phyloP scores from a whole-genome alignment of 1,140 invertebrate species.

The Lepidurus arcticus region DNA sequence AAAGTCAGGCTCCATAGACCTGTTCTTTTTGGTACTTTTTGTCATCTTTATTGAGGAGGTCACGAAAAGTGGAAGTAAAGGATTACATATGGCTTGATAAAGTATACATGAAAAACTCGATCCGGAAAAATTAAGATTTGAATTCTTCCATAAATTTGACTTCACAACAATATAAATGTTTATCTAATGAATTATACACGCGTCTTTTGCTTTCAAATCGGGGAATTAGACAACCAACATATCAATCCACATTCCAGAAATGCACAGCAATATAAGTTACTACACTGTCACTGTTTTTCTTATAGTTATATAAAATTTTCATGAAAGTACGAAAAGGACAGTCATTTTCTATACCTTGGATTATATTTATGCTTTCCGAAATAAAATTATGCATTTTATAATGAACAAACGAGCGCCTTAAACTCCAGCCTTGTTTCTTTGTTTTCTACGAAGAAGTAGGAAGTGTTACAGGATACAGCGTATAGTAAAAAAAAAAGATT shows the following conservation, averaged over 20 bases:
- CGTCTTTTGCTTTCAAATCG: background rate
- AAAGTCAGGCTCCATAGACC: background rate
- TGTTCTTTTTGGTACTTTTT: background rate
- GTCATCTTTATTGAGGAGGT: constrained; percentile 4
- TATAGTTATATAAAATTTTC: background rate
- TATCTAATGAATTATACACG: background rate
- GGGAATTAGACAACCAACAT: background rate
- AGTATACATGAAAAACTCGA: background rate
- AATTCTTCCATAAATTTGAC: background rate
- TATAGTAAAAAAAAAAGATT: background rate
- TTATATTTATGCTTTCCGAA: background rate
- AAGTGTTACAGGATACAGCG: background rate
- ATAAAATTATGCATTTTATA: background rate
- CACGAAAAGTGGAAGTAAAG: constrained; percentile 4
- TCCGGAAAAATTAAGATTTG: background rate
- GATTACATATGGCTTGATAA: background rate
- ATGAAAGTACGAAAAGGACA: background rate
- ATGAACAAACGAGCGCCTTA: constrained; percentile 21
- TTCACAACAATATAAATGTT: background rate
- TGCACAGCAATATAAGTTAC: background rate
- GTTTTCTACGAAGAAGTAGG: background rate
- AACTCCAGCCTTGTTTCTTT: background rate
- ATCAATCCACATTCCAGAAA: background rate
- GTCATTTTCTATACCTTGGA: background rate
- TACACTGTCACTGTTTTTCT: background rate